Evolutionary conservation across 1,140 invertebrate genomes (phyloP), one percentile per base, ranked within the genome.

Genomic region (Danaus plexippus): DNA sequence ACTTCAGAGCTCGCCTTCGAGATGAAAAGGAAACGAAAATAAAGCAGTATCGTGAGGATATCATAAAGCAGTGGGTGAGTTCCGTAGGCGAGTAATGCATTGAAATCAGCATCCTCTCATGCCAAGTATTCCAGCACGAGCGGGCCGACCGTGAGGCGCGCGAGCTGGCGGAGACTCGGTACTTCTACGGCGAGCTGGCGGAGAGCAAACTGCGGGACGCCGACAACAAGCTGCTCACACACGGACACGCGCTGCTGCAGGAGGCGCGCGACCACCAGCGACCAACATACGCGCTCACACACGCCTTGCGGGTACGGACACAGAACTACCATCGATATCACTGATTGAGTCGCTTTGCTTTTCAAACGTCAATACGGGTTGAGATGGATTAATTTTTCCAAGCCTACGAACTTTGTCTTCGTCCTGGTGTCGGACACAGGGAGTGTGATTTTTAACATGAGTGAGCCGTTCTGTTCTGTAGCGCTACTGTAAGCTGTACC

Each of bases 401-500:
- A n/a, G n/a, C n/a, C n/a, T n/a, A n/a, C n/a, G n/a, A n/a, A n/a
- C n/a, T n/a, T n/a, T n/a, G n/a, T n/a, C n/a, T n/a, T n/a, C n/a
- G n/a, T n/a, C n/a, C n/a, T n/a, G n/a, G n/a, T n/a, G n/a, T n/a
- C n/a, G n/a, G n/a, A n/a, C n/a, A n/a, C n/a, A n/a, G n/a, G n/a
- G 22, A 32, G 5, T 32, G 7, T 32, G 5, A 32, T 32, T 2
- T 32, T 2, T 32, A 32, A 32, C 7, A 32, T 7, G 22, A 32
- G 22, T 32, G 18, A 15, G 15, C 15, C 15, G 40, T 12, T 15
- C 43, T 41, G 4, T 43, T 54, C n/a, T 48, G 2, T 64, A 85
- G 81, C 71, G 70, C n/a, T 82, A 85, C 69, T 85, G 81, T 68
- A 71, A 75, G 69, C 52, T 76, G 56, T 69, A 77, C 69, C 77